Evolutionary conservation across 2,888 invertebrate genomes (phyloP).

Genomic region (Geotrupes spiniger): DNA sequence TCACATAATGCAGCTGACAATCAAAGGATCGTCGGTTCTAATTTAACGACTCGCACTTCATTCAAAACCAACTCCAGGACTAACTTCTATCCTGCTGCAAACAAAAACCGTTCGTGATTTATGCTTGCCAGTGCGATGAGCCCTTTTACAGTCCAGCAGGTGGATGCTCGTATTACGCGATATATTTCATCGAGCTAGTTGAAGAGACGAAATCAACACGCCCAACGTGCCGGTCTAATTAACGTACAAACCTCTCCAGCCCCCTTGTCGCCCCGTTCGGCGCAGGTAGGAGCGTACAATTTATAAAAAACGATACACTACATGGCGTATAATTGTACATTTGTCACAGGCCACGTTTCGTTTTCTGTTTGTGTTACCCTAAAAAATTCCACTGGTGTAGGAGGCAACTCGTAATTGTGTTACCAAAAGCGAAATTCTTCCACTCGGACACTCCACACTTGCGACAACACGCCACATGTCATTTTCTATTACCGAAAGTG

Average conservation of each 20-base stretch:
- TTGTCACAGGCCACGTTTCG: no score
- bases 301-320: conserved; percentile 11
- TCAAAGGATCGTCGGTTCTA: conserved; percentile 17
- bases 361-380: no score
- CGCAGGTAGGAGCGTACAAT: background rate
- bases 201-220: conserved; percentile 13
- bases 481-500: conserved; percentile 49
- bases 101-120: conserved; percentile 23
- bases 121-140: conserved; percentile 19
- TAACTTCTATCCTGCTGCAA: conserved; percentile 16
- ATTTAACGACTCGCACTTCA: conserved; percentile 14
- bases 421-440: conserved; percentile 30
- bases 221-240: conserved; percentile 11
- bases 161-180: conserved; percentile 19
- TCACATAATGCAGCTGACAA: conserved; percentile 12
- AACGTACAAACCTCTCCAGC: conserved; percentile 2
- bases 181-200: conserved; percentile 19
- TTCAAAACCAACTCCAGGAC: conserved; percentile 19
- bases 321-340: no score
- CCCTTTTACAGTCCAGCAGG: conserved; percentile 18
- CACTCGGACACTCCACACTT: conserved; percentile 36
- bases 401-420: conserved; percentile 31
- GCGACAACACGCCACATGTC: conserved; percentile 42
- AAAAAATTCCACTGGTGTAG: no score
- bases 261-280: no score